A percentile compares a stretch with the other conserved stretches of the same genome.
Conservation (phyloP, 2,797 vertebrate genomes). For the Gorsachius magnificus region DNA sequence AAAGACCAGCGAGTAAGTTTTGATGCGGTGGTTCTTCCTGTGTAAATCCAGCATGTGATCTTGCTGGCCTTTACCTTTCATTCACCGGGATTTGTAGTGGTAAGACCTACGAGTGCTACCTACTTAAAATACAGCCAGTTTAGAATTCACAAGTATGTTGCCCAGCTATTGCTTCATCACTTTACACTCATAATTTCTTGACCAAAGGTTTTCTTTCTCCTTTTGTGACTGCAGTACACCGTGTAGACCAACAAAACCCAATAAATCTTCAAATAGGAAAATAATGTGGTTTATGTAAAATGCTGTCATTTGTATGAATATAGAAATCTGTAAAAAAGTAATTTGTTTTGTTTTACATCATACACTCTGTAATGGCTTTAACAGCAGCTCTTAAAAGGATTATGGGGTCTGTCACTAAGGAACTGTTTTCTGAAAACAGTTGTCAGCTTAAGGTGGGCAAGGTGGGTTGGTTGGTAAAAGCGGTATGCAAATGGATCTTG, state of each 20-base stretch:
- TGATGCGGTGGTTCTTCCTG: neutral
- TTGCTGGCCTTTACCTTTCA: neutral
- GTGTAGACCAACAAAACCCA: neutral
- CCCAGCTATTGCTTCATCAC: neutral
- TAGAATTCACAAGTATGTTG: neutral
- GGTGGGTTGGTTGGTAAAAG: neutral
- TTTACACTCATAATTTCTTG: neutral
- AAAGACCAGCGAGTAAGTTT: slow-evolving; percentile 90
- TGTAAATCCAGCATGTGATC: neutral
- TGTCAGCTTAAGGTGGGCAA: neutral
- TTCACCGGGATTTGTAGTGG: neutral
- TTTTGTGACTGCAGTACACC: neutral
- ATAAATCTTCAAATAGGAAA: neutral
- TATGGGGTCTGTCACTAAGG: neutral
- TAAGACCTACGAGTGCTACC: neutral
- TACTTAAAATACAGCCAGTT: neutral
- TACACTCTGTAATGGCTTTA: neutral
- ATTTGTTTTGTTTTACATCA: neutral
- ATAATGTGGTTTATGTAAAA: neutral
- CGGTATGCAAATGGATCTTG: neutral
- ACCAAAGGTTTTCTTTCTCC: neutral
- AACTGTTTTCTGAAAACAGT: neutral
- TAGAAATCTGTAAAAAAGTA: neutral
- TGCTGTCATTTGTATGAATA: neutral
- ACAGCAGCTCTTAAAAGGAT: neutral